These are phyloP conservation scores for Chaetodon trifascialis DNA, from an alignment of 2,113 vertebrate species.

Conservation along the genomic window DNA sequence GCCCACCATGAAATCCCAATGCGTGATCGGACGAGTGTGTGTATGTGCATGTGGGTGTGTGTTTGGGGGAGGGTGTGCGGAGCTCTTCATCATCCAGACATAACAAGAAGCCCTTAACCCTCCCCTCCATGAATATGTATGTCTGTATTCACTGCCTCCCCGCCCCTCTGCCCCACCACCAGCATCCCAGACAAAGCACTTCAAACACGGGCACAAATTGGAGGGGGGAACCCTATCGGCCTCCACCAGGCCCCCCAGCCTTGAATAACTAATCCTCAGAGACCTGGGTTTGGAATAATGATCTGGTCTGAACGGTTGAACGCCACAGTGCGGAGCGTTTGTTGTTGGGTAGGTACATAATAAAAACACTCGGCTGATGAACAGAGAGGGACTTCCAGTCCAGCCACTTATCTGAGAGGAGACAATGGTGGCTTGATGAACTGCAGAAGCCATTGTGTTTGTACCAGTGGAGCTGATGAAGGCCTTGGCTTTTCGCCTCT, in stretches of 20 bases:
- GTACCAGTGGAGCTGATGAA: constrained; percentile 35
- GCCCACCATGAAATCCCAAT: constrained; percentile 42
- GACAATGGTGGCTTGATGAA: constrained; percentile 68
- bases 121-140: constrained; percentile 81
- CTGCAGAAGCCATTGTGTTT: constrained; percentile 48
- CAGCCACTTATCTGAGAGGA: constrained; percentile 46
- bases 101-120: constrained; percentile 76
- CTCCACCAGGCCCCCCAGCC: constrained; percentile 63
- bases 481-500: constrained; percentile 50
- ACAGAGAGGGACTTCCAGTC: constrained; percentile 36
- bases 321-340: constrained; percentile 25
- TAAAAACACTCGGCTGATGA: constrained; percentile 38
- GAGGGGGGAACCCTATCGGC: constrained; percentile 55
- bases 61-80: constrained; percentile 45
- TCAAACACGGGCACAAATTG: constrained; percentile 76
- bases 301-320: constrained; percentile 55
- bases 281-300: constrained; percentile 70
- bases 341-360: constrained; percentile 42
- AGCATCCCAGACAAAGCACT: constrained; percentile 82
- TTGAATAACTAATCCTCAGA: constrained; percentile 69
- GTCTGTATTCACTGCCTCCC: constrained; percentile 30
- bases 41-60: background rate
- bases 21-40: constrained; percentile 11
- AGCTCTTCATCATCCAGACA: constrained; percentile 70
- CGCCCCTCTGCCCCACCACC: constrained; percentile 61